Evolutionary conservation across 92 coral and sea anemone species (phyloP).

Genomic region (Heliopora coerulea): DNA sequence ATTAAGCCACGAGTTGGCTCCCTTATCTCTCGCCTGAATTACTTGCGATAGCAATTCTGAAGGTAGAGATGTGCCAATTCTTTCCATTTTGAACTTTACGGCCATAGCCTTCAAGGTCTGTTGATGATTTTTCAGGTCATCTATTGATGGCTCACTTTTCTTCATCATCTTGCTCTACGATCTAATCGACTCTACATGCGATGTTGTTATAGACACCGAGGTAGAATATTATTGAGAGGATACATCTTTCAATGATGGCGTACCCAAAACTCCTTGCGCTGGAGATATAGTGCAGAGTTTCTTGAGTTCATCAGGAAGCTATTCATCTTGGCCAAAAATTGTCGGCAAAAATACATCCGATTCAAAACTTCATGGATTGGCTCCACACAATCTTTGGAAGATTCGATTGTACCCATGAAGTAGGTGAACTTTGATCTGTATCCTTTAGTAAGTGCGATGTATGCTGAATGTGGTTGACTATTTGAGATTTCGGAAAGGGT

Average conservation of each 20-base stretch:
- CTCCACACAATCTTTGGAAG: conserved; percentile 43
- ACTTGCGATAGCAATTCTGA: conserved; percentile 20
- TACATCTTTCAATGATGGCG: conserved; percentile 44
- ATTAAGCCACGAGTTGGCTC: conserved; percentile 53
- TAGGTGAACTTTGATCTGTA: conserved; percentile 40
- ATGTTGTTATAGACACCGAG: conserved; percentile 49
- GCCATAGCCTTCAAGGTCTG: conserved; percentile 29
- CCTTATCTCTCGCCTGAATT: conserved; percentile 45
- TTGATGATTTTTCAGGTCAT: conserved; percentile 48
- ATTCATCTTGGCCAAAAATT: conserved; percentile 48
- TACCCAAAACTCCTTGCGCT: conserved; percentile 43
- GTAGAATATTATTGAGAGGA: conserved; percentile 50
- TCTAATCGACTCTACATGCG: conserved; percentile 49
- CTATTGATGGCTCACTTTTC: conserved; percentile 28
- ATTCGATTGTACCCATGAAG: conserved; percentile 48
- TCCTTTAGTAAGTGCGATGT: conserved; percentile 33
- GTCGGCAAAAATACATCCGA: conserved; percentile 27
- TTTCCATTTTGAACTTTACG: conserved; percentile 35
- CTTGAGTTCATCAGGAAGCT: conserved; percentile 35
- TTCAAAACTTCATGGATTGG: conserved; percentile 33
- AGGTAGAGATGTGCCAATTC: conserved; percentile 43
- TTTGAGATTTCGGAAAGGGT: conserved; percentile 36
- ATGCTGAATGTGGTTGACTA: conserved; percentile 38
- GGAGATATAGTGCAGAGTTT: conserved; percentile 42
- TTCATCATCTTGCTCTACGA: conserved; percentile 44